These are phyloP conservation scores for Danio choprae DNA, from an alignment of 2,797 vertebrate species.

Conservation along the genomic window DNA sequence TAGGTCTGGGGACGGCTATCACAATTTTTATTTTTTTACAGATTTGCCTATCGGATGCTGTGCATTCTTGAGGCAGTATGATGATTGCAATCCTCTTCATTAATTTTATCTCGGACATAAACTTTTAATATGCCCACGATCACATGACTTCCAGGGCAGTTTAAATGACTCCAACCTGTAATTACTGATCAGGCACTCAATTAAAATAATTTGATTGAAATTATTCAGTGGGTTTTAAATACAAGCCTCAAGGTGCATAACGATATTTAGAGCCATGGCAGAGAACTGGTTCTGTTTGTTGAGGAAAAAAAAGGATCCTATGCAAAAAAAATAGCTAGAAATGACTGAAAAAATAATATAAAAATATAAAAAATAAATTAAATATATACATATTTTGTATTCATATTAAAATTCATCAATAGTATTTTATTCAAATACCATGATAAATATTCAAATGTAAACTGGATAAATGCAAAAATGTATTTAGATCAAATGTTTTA, in stretches of 20 bases:
- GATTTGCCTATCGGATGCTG: not conserved
- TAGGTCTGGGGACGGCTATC: conserved; percentile 15
- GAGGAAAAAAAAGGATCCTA: conserved; percentile 90
- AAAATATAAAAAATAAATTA: not conserved
- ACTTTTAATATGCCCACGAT: conserved; percentile 97
- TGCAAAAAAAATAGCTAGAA: conserved; percentile 81
- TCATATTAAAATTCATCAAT: no score
- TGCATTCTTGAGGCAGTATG: conserved; percentile 71
- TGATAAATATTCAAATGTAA: no score
- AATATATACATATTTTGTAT: not conserved
- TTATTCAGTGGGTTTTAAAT: conserved; percentile 99
- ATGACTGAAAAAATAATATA: not conserved
- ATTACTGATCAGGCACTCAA: conserved; percentile 99
- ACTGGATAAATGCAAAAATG: no score
- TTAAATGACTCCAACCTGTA: conserved; percentile 99
- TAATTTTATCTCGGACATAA: conserved; percentile 99
- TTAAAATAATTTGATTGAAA: conserved; percentile 99
- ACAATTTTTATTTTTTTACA: not conserved
- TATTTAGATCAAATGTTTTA: no score
- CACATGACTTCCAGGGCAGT: conserved; percentile 92
- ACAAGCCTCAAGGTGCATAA: conserved; percentile 98
- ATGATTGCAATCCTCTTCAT: conserved; percentile 94
- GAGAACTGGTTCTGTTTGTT: conserved; percentile 93
- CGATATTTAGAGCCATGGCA: conserved; percentile 98
- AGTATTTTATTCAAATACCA: no score